phyloP scores from a whole-genome alignment of 2,113 vertebrate genomes.

The Nerophis ophidion region DNA sequence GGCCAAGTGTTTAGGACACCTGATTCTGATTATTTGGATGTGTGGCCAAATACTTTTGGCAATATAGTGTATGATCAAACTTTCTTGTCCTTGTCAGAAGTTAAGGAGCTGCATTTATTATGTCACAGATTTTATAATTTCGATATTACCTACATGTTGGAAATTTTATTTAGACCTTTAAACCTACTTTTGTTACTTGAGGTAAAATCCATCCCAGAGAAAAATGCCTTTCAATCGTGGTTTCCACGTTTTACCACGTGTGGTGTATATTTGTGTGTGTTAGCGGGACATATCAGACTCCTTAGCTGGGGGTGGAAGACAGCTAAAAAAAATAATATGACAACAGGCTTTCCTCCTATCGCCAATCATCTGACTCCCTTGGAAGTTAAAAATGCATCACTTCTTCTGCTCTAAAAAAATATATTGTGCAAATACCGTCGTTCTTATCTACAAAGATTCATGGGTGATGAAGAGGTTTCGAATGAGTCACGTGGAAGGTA shows the following conservation, averaged over 20 bases:
- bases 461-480: slow-evolving; percentile 26
- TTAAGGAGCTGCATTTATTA: no score
- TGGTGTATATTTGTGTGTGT: slow-evolving; percentile 15
- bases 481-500: slow-evolving; percentile 26
- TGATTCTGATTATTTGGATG: no score
- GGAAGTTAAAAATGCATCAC: slow-evolving; percentile 52
- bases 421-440: slow-evolving; percentile 33
- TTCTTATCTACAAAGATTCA: slow-evolving; percentile 22
- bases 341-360: slow-evolving; percentile 37
- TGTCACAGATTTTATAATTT: no score
- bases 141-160: no score
- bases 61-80: no score
- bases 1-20: no score
- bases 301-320: slow-evolving; percentile 30
- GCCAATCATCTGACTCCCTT: slow-evolving; percentile 42
- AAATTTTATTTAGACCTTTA: no score
- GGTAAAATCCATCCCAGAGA: neutral
- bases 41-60: no score
- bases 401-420: slow-evolving; percentile 11
- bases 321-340: no score
- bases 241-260: slow-evolving; percentile 3
- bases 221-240: neutral
- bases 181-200: slow-evolving; percentile 3
- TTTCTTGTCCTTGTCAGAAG: neutral
- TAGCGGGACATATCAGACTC: slow-evolving; percentile 20